Percentiles rank a stretch among this genome's conserved stretches.
Evolutionary conservation across 1,140 invertebrate genomes (phyloP).

Genomic region (Lepidurus packardi): DNA sequence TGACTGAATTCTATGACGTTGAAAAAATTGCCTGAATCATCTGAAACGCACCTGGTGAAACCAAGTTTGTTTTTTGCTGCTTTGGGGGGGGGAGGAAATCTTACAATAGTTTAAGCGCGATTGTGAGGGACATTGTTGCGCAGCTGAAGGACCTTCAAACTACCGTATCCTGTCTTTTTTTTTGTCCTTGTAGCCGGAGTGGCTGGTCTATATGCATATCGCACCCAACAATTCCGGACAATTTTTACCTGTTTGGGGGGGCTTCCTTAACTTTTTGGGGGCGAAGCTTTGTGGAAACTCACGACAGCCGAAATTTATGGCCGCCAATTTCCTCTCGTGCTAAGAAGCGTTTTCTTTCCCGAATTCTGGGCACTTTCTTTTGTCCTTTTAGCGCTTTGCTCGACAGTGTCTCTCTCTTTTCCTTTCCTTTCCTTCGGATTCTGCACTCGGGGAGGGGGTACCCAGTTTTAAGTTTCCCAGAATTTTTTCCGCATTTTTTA

Average conservation of each 20-base stretch:
- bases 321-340: slow-evolving; percentile 17
- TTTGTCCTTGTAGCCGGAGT: not conserved
- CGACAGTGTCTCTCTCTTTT: not conserved
- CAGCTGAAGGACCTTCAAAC: not conserved
- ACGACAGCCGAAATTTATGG: slow-evolving; percentile 15
- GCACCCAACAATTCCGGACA: not conserved
- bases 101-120: slow-evolving; percentile 18
- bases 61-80: not conserved
- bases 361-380: slow-evolving; percentile 8
- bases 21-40: slow-evolving; percentile 5
- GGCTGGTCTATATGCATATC: not conserved
- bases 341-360: slow-evolving; percentile 18
- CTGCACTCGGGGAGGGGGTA: not conserved
- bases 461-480: too few relatives aligned
- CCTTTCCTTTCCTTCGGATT: not conserved
- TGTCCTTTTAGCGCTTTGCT: not conserved
- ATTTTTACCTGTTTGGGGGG: slow-evolving; percentile 12
- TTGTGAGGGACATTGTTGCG: not conserved
- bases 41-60: not conserved
- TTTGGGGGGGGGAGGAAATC: too few relatives aligned
- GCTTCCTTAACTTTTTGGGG: slow-evolving; percentile 11
- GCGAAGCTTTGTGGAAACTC: slow-evolving; percentile 1
- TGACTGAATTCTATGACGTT: not conserved
- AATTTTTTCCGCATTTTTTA: too few relatives aligned
- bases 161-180: too few relatives aligned